Base-by-base conservation (phyloP, 2,888 invertebrate species). In the Drosophila robusta region DNA sequence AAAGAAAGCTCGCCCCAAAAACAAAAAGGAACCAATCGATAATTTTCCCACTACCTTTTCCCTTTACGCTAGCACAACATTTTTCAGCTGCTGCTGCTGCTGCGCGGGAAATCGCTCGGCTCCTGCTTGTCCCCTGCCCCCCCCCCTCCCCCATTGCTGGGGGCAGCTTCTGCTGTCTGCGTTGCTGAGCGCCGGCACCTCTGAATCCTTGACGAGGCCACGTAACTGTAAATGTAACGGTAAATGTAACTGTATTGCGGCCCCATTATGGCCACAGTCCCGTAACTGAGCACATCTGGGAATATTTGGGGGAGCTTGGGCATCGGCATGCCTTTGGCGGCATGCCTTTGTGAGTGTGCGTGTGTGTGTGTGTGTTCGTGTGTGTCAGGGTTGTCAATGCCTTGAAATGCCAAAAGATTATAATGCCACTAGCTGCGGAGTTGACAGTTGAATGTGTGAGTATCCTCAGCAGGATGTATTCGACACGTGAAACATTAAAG, bases 1-100 rank as follows among this genome's bases (percentile, higher is more conserved):
- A 29, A 29, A 29, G 9, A 29, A 29, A 29, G 29, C 29, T 29
- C 1, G 45, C 34, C n/a, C 38, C 38, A 36, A 26, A 41, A 62
- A 62, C 54, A 49, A 63, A 52, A 39, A 71, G 47, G 65, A 71
- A 64, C 71, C 79, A 84, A 87, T 85, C 84, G 87, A 85, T 85
- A 85, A 75, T 83, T 70, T 75, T 57, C 24, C 70, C 75, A 63
- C 67, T 54, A 49, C 56, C 64, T 52, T 64, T 75, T 68, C 55
- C 75, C 73, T 29, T 69, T 60, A 58, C 76, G 66, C 82, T 73
- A 24, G 62, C 70, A 62, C 71, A 79, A 82, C 75, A 76, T 65
- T 63, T 74, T 81, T 74, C 69, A 73, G 54, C 64, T 67, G 70
- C 66, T 60, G 54, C 66, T 60, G 54, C 16, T 39, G 44, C 75